Evolutionary conservation across 2,113 vertebrate species (phyloP).

Genomic region (Myotis davidii): DNA sequence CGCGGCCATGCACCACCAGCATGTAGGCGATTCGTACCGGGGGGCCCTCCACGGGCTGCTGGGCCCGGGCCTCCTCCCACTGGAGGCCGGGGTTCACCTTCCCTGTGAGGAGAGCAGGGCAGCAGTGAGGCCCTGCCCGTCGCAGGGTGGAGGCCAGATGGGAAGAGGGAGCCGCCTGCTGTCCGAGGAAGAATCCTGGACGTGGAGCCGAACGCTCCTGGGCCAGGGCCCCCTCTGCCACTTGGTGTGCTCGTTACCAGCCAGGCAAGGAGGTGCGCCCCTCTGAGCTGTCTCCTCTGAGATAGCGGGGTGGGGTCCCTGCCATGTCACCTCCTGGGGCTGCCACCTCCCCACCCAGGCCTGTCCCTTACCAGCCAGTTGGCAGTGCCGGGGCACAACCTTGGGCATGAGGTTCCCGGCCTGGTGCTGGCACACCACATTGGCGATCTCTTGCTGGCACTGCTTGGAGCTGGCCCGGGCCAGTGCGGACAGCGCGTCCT

Average conservation of each 20-base stretch:
- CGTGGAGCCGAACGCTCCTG: accelerated
- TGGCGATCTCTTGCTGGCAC: slow-evolving; percentile 96
- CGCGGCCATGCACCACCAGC: slow-evolving; percentile 95
- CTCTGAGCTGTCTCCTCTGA: background rate
- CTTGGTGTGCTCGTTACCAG: background rate
- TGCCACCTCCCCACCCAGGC: background rate
- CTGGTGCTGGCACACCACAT: slow-evolving; percentile 96
- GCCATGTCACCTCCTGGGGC: background rate
- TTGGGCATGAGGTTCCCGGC: slow-evolving; percentile 93
- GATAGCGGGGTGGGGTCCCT: background rate
- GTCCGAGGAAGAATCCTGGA: background rate
- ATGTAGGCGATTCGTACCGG: slow-evolving; percentile 94
- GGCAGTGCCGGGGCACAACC: slow-evolving; percentile 93
- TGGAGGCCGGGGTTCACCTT: slow-evolving; percentile 89
- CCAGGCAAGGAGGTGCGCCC: background rate
- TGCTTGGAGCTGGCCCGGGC: slow-evolving; percentile 93
- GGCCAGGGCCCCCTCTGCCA: background rate
- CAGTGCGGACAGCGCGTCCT: slow-evolving; percentile 95
- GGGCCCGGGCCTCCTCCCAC: slow-evolving; percentile 88
- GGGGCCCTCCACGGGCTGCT: slow-evolving; percentile 85
- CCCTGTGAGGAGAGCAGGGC: slow-evolving; percentile 81
- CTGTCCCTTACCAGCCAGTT: slow-evolving; percentile 88
- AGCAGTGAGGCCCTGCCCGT: background rate
- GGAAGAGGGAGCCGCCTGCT: background rate
- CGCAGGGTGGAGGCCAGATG: background rate